Base-by-base conservation (phyloP, 2,888 invertebrate genomes). In the Andricus quercusramuli region DNA sequence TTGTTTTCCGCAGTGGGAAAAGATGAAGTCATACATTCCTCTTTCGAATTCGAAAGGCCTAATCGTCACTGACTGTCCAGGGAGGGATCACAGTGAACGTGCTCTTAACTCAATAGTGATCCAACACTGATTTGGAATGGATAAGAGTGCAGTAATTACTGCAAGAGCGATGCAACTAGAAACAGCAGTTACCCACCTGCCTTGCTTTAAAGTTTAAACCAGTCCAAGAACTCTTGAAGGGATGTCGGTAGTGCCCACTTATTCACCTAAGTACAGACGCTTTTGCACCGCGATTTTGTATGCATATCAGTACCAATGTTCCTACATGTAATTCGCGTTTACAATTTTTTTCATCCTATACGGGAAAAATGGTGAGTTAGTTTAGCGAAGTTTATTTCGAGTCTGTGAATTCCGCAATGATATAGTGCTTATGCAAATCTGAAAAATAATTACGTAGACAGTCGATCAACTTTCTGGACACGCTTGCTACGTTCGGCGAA, bases 111-210 rank as follows among this genome's bases (percentile, higher is more conserved):
- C 74, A 5, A 25, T 25, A 74, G 32, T 37, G 13, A 32, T 74
- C 37, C 37, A 56, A 78, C 56, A 32, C 32, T 25, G 20, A 37
- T 62, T 76, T 79, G 82, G 82, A 79, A 77, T 80, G 85, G 82
- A 88, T 86, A 84, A 85, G 85, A 85, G 83, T 85, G 85, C 84
- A 86, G 85, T 87, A 88, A 87, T 88, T 88, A 88, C 85, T 80
- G 79, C 81, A 83, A 79, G 85, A 82, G 84, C 83, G 85, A 85
- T 86, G 84, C 86, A 88, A 88, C 88, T 89, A 88, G 86, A 85
- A 85, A 86, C 84, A 85, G 86, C 86, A 85, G 87, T 87, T 87
- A 86, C 84, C 86, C 88, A 88, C 88, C 88, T 89, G 89, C 86
- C 85, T 86, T 78, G 82, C 84, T 79, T 76, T 78, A 80, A 81